Percentiles rank a stretch among this genome's conserved stretches.
These are phyloP conservation scores for Scomber japonicus DNA, from an alignment of 2,113 vertebrate genomes.

Conservation along the genomic window DNA sequence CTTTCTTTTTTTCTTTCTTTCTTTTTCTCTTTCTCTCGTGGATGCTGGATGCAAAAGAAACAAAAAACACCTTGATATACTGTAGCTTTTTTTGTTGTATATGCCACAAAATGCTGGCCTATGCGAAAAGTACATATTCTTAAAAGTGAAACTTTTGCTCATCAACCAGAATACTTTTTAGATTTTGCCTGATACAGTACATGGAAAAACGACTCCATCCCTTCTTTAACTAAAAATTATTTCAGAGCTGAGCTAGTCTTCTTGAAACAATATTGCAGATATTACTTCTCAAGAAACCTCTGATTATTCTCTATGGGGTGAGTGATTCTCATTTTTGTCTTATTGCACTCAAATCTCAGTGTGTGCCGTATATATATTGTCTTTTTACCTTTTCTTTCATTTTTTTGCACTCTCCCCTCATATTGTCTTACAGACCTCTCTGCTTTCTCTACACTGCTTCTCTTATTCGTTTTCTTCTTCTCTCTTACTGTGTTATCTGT, in stretches of 20 bases:
- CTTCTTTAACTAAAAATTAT: constrained; percentile 58
- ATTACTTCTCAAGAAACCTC: constrained; percentile 81
- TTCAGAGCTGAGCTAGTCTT: constrained; percentile 68
- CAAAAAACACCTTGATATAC: neutral
- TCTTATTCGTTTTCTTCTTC: constrained; percentile 72
- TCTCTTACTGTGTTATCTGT: constrained; percentile 82
- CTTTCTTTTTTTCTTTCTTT: constrained; percentile 13
- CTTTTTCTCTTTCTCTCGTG: constrained; percentile 14
- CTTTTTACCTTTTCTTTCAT: constrained; percentile 80
- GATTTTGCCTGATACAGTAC: constrained; percentile 48
- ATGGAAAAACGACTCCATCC: constrained; percentile 32
- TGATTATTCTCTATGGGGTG: constrained; percentile 81
- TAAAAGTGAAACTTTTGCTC: constrained; percentile 41
- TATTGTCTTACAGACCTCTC: constrained; percentile 76
- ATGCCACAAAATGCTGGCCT: neutral
- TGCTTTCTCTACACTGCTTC: constrained; percentile 66
- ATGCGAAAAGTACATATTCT: constrained; percentile 1
- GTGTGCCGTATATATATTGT: constrained; percentile 83
- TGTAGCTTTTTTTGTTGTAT: constrained; percentile 21
- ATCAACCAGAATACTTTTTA: constrained; percentile 31
- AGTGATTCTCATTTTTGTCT: constrained; percentile 80
- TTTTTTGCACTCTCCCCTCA: constrained; percentile 71
- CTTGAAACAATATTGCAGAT: constrained; percentile 81
- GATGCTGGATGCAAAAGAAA: neutral
- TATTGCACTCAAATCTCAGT: constrained; percentile 81